Evolutionary conservation across 2,113 vertebrate genomes (phyloP).

Genomic region (Megaleporinus macrocephalus): DNA sequence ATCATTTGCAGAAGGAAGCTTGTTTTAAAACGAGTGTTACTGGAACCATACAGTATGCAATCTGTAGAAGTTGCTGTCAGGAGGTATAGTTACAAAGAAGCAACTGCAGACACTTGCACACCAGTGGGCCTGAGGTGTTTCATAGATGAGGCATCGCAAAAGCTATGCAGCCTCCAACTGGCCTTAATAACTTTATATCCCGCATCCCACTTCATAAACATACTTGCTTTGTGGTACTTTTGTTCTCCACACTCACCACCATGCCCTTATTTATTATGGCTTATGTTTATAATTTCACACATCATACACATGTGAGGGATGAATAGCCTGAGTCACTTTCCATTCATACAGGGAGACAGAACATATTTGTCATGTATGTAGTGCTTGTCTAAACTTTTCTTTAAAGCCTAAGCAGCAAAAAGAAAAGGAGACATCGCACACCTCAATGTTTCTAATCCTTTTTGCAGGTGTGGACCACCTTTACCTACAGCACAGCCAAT

Average conservation of each 20-base stretch:
- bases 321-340: neutral
- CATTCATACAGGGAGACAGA: neutral
- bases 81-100: neutral
- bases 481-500: no score
- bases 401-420: neutral
- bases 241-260: neutral
- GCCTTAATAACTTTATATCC: no score
- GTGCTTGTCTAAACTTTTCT: neutral
- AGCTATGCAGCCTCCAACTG: neutral
- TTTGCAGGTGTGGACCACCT: no score
- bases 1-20: no score
- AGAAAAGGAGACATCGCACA: neutral
- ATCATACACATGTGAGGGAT: neutral
- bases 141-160: neutral
- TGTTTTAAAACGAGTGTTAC: no score
- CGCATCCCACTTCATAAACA: neutral
- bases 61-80: neutral
- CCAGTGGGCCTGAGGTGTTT: neutral
- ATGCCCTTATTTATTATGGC: neutral
- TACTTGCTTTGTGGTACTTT: neutral
- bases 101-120: neutral
- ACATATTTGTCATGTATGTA: neutral
- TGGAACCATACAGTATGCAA: neutral
- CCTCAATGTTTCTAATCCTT: no score
- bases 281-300: neutral